Base-by-base conservation (phyloP, 2,888 invertebrate species). In the Aspidapion aeneum region DNA sequence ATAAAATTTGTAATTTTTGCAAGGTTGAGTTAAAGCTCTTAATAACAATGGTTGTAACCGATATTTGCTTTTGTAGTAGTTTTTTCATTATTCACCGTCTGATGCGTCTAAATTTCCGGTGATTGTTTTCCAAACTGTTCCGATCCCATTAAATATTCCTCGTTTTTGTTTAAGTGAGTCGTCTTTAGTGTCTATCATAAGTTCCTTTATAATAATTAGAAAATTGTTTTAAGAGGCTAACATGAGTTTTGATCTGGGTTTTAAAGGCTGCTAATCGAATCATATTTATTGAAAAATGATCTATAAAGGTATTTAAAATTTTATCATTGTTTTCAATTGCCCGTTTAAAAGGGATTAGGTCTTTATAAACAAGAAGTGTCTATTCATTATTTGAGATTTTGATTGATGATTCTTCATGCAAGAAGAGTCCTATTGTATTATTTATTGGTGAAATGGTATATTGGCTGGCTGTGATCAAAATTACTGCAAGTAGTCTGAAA, bases 351-450 rank as follows among this genome's bases (percentile, higher is more conserved):
- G 21, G 54, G 35, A 35, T 52, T 19, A 60, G 21, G 19, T 65
- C 60, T 60, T 65, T 65, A 55, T 65, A 65, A 1, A 61, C 63
- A 5, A 65, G 19, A 21, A 63, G 22, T 52, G 21, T 65, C 63
- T 60, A 65, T 57, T 65, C 63, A 51, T 63, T 57, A 21, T 65
- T 65, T 9, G 58, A 57, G 7, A 65, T 65, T 65, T 21, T 63
- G 16, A 63, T 22, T 1, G 35, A 60, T 17, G 21, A 9, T 60
- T 57, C 63, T 48, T 64, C 56, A n/a, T 65, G 55, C 48, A 48
- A 64, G 1, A 35, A 63, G 9, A 65, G n/a, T 57, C 63, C 60
- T n/a, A 64, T 20, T n/a, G 61, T 64, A 21, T 64, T 63, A 50
- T 63, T 20, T 9, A 65, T 51, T 52, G 63, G 55, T 49, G 18